Conservation (phyloP, 1,140 invertebrate species). For the Panulirus ornatus region DNA sequence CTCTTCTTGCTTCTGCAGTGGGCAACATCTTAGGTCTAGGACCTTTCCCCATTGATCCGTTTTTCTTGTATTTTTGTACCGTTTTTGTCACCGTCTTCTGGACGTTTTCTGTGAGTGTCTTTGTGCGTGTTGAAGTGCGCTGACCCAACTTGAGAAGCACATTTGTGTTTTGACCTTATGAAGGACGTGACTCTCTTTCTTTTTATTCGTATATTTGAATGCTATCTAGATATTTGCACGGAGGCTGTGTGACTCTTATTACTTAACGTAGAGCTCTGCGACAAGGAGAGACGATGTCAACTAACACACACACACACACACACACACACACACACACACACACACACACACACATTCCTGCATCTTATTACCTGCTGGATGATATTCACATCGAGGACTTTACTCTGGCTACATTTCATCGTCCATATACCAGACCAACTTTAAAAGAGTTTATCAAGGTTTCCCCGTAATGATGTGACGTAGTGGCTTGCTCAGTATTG, state of each 20-base stretch:
- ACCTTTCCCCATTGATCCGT: neutral
- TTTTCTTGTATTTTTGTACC: neutral
- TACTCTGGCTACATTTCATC: too few relatives aligned
- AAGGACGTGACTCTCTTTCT: neutral
- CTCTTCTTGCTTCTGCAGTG: too few relatives aligned
- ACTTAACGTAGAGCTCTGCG: neutral
- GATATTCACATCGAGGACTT: too few relatives aligned
- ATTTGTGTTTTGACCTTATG: neutral
- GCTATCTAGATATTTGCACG: neutral
- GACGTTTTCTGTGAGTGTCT: neutral
- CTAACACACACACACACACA: too few relatives aligned
- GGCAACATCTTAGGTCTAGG: neutral
- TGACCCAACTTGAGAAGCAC: neutral
- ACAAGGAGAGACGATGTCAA: neutral
- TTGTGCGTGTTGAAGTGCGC: neutral
- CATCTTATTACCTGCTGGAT: too few relatives aligned
- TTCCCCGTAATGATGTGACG: too few relatives aligned
- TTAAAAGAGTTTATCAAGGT: too few relatives aligned
- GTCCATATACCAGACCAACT: too few relatives aligned
- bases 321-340: too few relatives aligned
- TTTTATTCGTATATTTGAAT: too few relatives aligned
- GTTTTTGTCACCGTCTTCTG: neutral
- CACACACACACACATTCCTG: too few relatives aligned
- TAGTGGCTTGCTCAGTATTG: too few relatives aligned
- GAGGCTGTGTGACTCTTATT: neutral